Evolutionary conservation across 2,113 vertebrate species (phyloP), one percentile per base, ranked within the genome.

Genomic region (Tragelaphus imberbis): DNA sequence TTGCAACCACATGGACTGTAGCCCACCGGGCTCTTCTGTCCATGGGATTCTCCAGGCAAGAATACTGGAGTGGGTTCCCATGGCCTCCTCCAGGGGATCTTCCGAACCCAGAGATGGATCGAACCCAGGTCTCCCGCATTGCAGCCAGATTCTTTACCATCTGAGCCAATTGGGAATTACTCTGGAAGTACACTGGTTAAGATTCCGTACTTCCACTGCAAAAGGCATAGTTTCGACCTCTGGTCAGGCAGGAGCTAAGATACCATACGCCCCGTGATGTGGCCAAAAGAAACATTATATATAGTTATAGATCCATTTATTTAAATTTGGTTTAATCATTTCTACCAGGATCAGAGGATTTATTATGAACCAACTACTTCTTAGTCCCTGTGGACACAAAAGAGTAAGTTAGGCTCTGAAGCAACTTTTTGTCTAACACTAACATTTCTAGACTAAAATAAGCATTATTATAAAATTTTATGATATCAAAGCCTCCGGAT

Each of bases 381-480:
- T 96, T 75, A 80, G 30, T 68, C 55, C 91, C 33, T 8, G 19
- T 63, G 12, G 12, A 49, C 1, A 88, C 8, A 55, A 33, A 94
- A 65, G 71, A 28, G 19, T n/a, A 77, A 82, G 14, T 28, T 56
- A 68, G 8, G 5, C 5, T 6, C 17, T 63, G 36, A n/a, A 80
- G n/a, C 33, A 95, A 63, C 11, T 77, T 92, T 51, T 81, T 65
- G 13, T 79, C n/a, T 95, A 77, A 63, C 13, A 92, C 49, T 51
- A 92, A 58, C 16, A 92, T 77, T 90, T 95, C 28, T 58, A 36
- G 59, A 47, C 58, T 71, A 56, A 95, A 84, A 88, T 90, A 44
- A 93, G 3, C 36, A 53, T 71, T 84, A 89, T 84, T 90, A 88
- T 40, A 89, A 95, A 88, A 95, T 27, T 40, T 71, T 90, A n/a